These are phyloP conservation scores for Aix galericulata DNA, from an alignment of 2,113 vertebrate species.

Conservation along the genomic window DNA sequence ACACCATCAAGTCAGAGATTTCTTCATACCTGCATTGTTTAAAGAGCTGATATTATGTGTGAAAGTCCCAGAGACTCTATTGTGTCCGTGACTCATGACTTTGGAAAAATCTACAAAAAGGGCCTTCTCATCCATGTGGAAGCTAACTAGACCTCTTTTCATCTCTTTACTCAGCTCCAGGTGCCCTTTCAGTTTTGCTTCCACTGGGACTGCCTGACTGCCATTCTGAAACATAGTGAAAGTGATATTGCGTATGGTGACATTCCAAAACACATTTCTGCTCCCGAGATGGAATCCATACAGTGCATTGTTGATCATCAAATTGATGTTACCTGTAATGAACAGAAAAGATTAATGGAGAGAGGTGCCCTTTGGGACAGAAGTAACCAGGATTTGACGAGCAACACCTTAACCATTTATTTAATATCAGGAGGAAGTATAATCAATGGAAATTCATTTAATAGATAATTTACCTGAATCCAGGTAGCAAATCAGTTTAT, in stretches of 20 bases:
- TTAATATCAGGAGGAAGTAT: background rate
- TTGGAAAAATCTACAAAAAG: conserved; percentile 74
- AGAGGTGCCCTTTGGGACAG: background rate
- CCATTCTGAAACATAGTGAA: conserved; percentile 58
- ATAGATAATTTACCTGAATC: background rate
- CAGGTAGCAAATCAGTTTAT: background rate
- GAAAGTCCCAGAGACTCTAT: conserved; percentile 67
- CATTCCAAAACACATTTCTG: conserved; percentile 50
- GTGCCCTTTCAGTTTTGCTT: conserved; percentile 40
- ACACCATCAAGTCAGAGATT: background rate
- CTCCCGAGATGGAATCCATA: conserved; percentile 79
- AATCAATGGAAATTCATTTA: too few species aligned
- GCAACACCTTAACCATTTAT: background rate
- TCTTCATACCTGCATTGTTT: conserved; percentile 75
- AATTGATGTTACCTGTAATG: conserved; percentile 78
- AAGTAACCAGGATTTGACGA: background rate
- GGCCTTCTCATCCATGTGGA: conserved; percentile 59
- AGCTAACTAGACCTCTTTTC: conserved; percentile 54
- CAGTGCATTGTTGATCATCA: conserved; percentile 65
- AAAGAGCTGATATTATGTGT: conserved; percentile 73
- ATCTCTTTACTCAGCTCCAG: background rate
- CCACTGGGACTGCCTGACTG: conserved; percentile 17
- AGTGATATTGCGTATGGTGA: background rate
- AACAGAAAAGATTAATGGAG: background rate
- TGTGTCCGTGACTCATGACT: background rate